These are phyloP conservation scores for Epistrophe grossulariae DNA, from an alignment of 2,888 invertebrate species.

Conservation along the genomic window DNA sequence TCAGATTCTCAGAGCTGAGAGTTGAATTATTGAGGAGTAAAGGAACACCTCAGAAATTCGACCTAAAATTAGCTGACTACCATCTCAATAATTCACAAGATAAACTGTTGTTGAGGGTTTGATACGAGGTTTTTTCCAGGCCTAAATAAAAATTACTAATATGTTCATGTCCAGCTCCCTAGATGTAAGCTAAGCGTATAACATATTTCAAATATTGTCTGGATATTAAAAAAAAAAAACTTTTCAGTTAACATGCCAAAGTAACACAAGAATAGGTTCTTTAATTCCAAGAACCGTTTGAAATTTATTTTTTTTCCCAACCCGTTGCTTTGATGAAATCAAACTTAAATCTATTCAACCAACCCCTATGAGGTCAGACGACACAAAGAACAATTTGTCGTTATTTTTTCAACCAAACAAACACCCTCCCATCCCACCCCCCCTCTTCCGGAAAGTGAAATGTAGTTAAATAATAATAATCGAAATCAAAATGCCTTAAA, in stretches of 20 bases:
- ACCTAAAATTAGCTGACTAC: no score
- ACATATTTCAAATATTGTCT: neutral
- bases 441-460: neutral
- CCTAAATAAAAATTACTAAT: neutral
- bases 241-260: neutral
- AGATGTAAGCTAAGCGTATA: neutral
- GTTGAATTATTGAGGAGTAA: no score
- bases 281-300: neutral
- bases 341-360: neutral
- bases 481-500: conserved; percentile 55
- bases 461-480: conserved; percentile 40
- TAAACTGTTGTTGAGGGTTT: no score
- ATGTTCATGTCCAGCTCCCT: neutral
- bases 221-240: neutral
- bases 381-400: neutral
- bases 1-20: no score
- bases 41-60: no score
- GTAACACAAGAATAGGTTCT: neutral
- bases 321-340: neutral
- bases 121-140: no score
- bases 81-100: no score
- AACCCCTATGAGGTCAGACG: neutral
- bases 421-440: neutral
- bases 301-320: neutral
- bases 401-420: neutral